These are phyloP conservation scores for Zaprionus bogoriensis DNA, from an alignment of 2,888 invertebrate species.

Conservation along the genomic window DNA sequence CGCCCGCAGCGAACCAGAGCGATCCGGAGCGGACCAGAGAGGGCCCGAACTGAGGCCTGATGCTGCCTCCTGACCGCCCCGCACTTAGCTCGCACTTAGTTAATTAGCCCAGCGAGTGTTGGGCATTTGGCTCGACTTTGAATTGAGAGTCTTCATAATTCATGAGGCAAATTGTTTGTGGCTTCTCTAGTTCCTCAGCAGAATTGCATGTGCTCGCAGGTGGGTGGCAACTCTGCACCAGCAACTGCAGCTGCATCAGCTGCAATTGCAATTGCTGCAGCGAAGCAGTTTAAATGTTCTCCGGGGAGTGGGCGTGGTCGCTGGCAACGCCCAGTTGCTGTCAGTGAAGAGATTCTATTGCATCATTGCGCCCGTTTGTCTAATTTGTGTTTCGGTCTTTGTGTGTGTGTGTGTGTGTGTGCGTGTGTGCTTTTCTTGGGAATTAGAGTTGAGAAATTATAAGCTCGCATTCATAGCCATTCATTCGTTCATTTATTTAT, in stretches of 20 bases:
- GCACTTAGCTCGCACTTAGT: conserved; percentile 60
- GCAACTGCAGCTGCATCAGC: conserved; percentile 12
- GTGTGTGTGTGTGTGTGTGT: too few species aligned
- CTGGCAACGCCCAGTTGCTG: conserved; percentile 37
- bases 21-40: neutral
- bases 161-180: conserved; percentile 66
- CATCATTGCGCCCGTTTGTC: conserved; percentile 61
- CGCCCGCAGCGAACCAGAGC: conserved; percentile 17
- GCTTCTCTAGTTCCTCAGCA: conserved; percentile 27
- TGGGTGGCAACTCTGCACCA: conserved; percentile 21
- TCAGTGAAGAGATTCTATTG: conserved; percentile 36
- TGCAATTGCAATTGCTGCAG: conserved; percentile 26
- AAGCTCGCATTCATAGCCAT: conserved; percentile 18
- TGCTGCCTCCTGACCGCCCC: conserved; percentile 17
- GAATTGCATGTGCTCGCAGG: conserved; percentile 64
- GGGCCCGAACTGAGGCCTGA: neutral
- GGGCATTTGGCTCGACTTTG: conserved; percentile 59
- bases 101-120: conserved; percentile 62
- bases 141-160: conserved; percentile 66
- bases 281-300: conserved; percentile 63
- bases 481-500: conserved; percentile 60
- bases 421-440: conserved; percentile 56
- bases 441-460: conserved; percentile 47
- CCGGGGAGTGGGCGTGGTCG: conserved; percentile 25
- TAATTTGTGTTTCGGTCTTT: conserved; percentile 54